A percentile compares a stretch with the other conserved stretches of the same genome.
phyloP scores from a whole-genome alignment of 2,113 vertebrate species.

The Perognathus longimembris region DNA sequence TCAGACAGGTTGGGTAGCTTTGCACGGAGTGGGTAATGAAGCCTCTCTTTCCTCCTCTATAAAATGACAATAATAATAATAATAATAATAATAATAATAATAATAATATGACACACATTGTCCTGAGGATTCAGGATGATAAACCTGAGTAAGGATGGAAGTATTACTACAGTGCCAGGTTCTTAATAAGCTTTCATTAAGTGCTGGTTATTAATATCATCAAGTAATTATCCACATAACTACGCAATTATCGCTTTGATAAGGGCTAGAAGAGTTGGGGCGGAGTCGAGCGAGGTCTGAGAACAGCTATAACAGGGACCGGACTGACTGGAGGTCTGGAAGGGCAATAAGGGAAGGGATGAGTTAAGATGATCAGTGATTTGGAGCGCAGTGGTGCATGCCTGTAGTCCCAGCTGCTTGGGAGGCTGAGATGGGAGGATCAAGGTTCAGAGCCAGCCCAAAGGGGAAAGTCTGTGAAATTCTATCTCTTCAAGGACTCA shows the following conservation, averaged over 20 bases:
- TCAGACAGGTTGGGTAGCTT: background rate
- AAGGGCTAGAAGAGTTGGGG: background rate
- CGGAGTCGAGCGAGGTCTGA: background rate
- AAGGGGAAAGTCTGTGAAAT: too few relatives aligned
- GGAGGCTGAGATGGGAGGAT: too few relatives aligned
- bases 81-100: background rate
- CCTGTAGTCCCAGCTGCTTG: too few relatives aligned
- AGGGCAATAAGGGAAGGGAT: background rate
- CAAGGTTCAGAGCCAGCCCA: too few relatives aligned
- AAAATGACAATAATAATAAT: constrained; percentile 27
- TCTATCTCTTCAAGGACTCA: too few relatives aligned
- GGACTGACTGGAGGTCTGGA: background rate
- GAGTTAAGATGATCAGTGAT: background rate
- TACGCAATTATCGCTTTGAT: constrained; percentile 37
- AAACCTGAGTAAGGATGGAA: constrained; percentile 4
- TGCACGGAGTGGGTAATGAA: background rate
- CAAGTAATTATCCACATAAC: constrained; percentile 56
- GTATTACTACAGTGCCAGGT: background rate
- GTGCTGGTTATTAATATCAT: constrained; percentile 59
- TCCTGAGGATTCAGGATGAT: constrained; percentile 29
- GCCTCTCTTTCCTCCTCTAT: constrained; percentile 45
- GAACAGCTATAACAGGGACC: background rate
- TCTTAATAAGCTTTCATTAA: constrained; percentile 52
- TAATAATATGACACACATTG: background rate
- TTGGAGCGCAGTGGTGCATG: too few relatives aligned